Percentiles rank a stretch among this genome's conserved stretches.
phyloP scores from a whole-genome alignment of 1,140 invertebrate species.

The Neodiprion lecontei region DNA sequence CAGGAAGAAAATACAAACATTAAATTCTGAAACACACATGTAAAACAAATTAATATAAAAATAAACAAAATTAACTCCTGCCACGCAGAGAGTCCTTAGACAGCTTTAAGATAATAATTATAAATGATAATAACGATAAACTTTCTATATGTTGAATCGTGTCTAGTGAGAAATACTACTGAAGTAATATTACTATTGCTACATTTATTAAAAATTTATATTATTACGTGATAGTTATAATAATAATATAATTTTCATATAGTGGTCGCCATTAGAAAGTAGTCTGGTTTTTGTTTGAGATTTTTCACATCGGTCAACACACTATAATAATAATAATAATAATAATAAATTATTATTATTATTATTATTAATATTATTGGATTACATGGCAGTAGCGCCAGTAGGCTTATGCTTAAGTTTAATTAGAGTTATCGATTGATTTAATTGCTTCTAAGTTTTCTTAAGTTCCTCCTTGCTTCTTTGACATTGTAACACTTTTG shows the following conservation, averaged over 20 bases:
- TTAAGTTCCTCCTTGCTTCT: no score
- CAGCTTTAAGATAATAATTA: conserved; percentile 61
- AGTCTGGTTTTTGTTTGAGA: not conserved
- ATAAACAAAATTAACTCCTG: conserved; percentile 47
- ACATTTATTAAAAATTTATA: conserved; percentile 22
- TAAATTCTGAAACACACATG: conserved; percentile 30
- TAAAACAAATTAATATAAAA: conserved; percentile 41
- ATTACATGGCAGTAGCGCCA: no score
- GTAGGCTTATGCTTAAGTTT: no score
- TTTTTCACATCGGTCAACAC: no score
- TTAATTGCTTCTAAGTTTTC: no score
- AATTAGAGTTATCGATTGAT: no score
- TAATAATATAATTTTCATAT: conserved; percentile 1
- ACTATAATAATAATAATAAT: no score
- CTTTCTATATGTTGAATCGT: conserved; percentile 62
- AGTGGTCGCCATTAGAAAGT: not conserved
- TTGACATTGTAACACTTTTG: no score
- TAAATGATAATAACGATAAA: conserved; percentile 57
- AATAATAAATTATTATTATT: not conserved
- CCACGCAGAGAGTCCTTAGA: conserved; percentile 59
- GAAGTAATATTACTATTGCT: conserved; percentile 53
- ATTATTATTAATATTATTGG: not conserved
- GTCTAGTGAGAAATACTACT: conserved; percentile 57
- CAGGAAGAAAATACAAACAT: conserved; percentile 20
- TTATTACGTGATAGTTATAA: not conserved